phyloP scores from a whole-genome alignment of 2,888 invertebrate species.

The Thera britannica region DNA sequence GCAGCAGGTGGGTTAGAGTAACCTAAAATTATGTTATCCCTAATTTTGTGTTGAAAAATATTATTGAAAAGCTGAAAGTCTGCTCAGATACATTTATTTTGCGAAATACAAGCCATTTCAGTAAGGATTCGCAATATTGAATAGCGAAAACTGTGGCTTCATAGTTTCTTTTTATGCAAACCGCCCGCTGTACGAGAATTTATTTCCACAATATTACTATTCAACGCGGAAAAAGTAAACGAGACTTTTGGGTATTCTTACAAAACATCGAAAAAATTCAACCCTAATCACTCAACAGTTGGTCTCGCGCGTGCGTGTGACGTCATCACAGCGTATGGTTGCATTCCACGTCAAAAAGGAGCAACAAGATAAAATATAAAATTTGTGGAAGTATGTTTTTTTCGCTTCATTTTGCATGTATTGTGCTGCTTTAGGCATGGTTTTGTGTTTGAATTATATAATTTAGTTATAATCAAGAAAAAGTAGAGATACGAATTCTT shows the following conservation, averaged over 20 bases:
- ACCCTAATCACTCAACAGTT: slow-evolving; percentile 74
- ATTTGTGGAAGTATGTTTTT: background rate
- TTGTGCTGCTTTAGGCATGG: background rate
- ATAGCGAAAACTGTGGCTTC: slow-evolving; percentile 12
- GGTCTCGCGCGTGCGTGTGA: slow-evolving; percentile 75
- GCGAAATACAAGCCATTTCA: slow-evolving; percentile 6
- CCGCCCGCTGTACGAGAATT: slow-evolving; percentile 22
- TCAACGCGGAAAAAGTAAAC: slow-evolving; percentile 30
- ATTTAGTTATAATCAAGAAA: no score
- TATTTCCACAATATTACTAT: slow-evolving; percentile 22
- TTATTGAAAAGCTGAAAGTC: background rate
- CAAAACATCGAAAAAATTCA: slow-evolving; percentile 32
- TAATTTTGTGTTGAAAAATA: background rate
- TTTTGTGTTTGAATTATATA: background rate
- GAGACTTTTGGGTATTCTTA: slow-evolving; percentile 23
- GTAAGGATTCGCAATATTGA: slow-evolving; percentile 13
- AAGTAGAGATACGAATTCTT: no score
- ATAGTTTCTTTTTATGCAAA: slow-evolving; percentile 16
- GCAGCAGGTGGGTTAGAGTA: background rate
- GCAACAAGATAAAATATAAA: slow-evolving; percentile 31
- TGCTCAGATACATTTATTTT: background rate
- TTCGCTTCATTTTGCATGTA: background rate
- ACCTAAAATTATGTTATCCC: background rate
- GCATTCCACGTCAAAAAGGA: slow-evolving; percentile 38
- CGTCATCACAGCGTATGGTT: slow-evolving; percentile 59